phyloP scores from a whole-genome alignment of 2,113 vertebrate species.

The Antigone vipio region DNA sequence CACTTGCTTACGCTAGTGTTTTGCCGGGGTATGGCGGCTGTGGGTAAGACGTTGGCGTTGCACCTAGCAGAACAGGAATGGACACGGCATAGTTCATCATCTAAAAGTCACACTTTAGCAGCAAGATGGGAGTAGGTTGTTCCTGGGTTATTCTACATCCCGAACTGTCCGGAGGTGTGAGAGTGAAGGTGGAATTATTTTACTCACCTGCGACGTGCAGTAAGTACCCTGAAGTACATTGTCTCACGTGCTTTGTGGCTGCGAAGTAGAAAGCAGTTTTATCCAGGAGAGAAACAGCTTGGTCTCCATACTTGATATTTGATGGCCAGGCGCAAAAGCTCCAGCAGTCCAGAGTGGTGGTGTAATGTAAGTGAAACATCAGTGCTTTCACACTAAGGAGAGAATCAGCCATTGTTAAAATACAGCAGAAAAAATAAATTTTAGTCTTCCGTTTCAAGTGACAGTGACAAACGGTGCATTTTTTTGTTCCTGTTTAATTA shows the following conservation, averaged over 20 bases:
- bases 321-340: background rate
- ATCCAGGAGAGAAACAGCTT: background rate
- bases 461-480: background rate
- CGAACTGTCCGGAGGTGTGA: background rate
- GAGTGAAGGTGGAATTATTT: background rate
- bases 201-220: background rate
- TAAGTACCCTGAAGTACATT: background rate
- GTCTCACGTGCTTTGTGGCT: background rate
- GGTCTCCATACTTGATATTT: background rate
- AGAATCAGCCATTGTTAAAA: background rate
- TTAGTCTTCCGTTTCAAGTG: background rate
- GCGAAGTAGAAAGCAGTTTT: background rate
- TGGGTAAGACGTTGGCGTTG: background rate
- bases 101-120: background rate
- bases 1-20: background rate
- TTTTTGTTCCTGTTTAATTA: constrained; percentile 12
- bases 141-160: background rate
- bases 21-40: background rate
- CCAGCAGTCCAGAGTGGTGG: background rate
- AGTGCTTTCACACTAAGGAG: background rate
- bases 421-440: constrained; percentile 29
- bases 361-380: background rate
- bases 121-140: background rate
- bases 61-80: background rate
- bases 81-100: accelerated